phyloP scores from a whole-genome alignment of 2,113 vertebrate species.

The Daboia siamensis region DNA sequence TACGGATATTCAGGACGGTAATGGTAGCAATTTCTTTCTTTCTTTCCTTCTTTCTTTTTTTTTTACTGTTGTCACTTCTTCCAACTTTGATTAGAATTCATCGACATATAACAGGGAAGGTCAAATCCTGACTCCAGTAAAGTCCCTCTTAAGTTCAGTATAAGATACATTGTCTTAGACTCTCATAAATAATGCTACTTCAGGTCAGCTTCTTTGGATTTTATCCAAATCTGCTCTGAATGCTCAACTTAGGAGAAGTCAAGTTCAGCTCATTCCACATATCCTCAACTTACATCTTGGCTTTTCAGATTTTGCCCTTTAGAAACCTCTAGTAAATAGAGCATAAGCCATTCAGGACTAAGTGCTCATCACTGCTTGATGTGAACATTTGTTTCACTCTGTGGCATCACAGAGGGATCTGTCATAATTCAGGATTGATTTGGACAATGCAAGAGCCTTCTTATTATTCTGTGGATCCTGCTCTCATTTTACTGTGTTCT shows the following conservation, averaged over 20 bases:
- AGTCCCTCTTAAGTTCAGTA: neutral
- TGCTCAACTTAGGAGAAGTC: neutral
- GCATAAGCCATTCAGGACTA: slow-evolving; percentile 12
- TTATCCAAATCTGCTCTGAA: neutral
- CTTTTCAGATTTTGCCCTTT: slow-evolving; percentile 18
- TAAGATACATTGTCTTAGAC: neutral
- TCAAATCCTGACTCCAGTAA: neutral
- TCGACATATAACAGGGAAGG: neutral
- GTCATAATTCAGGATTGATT: neutral
- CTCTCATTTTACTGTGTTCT: slow-evolving; percentile 13
- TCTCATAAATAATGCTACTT: neutral
- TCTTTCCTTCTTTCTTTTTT: too few species aligned
- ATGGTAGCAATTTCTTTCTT: neutral
- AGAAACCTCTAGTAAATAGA: slow-evolving; percentile 19
- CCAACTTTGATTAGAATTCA: neutral
- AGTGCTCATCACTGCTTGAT: slow-evolving; percentile 34
- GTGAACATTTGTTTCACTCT: slow-evolving; percentile 41
- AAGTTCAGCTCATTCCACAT: slow-evolving; percentile 36
- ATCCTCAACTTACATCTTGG: slow-evolving; percentile 32
- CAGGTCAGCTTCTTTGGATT: neutral
- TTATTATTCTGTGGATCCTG: slow-evolving; percentile 1
- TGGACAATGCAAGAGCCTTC: slow-evolving; percentile 4
- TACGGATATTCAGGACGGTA: neutral
- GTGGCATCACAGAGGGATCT: neutral
- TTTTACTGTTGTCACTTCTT: neutral